phyloP scores from a whole-genome alignment of 2,888 invertebrate genomes.

The Sceliomorpha sp. region DNA sequence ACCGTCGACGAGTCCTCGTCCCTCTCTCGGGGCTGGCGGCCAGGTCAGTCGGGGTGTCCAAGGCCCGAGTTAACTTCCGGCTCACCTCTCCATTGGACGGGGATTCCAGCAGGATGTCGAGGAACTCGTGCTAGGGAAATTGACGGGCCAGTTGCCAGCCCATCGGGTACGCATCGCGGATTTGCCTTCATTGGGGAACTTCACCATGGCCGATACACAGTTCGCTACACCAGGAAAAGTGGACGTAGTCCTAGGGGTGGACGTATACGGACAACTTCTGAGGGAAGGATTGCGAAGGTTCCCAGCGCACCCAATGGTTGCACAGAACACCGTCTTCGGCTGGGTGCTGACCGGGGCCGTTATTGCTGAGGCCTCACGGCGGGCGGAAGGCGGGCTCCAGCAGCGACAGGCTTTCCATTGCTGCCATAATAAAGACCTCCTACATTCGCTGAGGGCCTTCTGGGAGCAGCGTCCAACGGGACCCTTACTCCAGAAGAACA shows the following conservation, averaged over 20 bases:
- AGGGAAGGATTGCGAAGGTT: conserved; percentile 15
- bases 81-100: too few species aligned
- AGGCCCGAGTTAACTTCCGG: too few species aligned
- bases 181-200: conserved; percentile 1
- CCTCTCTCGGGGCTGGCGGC: too few species aligned
- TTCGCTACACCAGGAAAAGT: conserved; percentile 6
- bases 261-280: conserved; percentile 35
- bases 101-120: too few species aligned
- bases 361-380: conserved; percentile 28
- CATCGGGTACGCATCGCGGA: not conserved
- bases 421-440: not conserved
- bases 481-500: not conserved
- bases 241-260: conserved; percentile 42
- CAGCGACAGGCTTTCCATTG: not conserved
- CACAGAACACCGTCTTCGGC: too few species aligned
- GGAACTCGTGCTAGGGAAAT: too few species aligned
- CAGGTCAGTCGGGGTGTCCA: conserved; percentile 23
- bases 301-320: conserved; percentile 8
- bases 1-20: conserved; percentile 18
- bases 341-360: conserved; percentile 51
- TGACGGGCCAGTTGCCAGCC: conserved; percentile 21
- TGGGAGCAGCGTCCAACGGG: not conserved
- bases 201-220: conserved; percentile 20
- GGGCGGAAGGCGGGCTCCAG: not conserved
- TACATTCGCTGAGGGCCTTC: not conserved